Evolutionary conservation across 2,113 vertebrate species (phyloP).

Genomic region (Odocoileus virginianus): DNA sequence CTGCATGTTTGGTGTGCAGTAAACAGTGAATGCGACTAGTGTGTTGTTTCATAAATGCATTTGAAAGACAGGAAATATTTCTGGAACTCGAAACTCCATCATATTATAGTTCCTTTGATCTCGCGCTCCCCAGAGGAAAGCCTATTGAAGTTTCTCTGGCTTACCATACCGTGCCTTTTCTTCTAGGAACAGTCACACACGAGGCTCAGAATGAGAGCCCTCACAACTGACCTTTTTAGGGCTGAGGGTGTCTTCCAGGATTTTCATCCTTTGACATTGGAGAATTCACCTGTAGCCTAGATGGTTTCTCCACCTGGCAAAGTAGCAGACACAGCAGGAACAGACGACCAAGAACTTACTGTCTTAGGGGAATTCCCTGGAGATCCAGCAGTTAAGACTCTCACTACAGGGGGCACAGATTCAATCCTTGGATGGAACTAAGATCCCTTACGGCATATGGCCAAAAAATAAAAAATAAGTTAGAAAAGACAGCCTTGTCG

Average conservation of each 20-base stretch:
- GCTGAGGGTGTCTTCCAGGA: background rate
- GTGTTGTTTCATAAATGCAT: background rate
- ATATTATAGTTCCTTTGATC: background rate
- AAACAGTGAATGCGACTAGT: background rate
- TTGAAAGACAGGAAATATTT: background rate
- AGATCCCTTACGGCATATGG: background rate
- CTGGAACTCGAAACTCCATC: too few relatives aligned
- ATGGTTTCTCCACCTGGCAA: background rate
- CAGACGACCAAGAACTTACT: fast-evolving
- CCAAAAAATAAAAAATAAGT: background rate
- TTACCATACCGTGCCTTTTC: background rate
- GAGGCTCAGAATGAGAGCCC: background rate
- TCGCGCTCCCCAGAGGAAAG: background rate
- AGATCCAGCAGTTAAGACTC: background rate
- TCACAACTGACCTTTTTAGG: background rate
- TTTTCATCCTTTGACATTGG: background rate
- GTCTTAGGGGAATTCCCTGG: background rate
- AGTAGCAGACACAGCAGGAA: background rate
- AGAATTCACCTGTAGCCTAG: fast-evolving
- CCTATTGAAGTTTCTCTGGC: background rate
- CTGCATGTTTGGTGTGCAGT: background rate
- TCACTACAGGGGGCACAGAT: background rate
- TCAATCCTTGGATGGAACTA: background rate
- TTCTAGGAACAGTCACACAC: background rate
- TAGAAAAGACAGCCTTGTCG: background rate